Conservation (phyloP, 2,888 invertebrate species). For the Liodrosophila aerea region DNA sequence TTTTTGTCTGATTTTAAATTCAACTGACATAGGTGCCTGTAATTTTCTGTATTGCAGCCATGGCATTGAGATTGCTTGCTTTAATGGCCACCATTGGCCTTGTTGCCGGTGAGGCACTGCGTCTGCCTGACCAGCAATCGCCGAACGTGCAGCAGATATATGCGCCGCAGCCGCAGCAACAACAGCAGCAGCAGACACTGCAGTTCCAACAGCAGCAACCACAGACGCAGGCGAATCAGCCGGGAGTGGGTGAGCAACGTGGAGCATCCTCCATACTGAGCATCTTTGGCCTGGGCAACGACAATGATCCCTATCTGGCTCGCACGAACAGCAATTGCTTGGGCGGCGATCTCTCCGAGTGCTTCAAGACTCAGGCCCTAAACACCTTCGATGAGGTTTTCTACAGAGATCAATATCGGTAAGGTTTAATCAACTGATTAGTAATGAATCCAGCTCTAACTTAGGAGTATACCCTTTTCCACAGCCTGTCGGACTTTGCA, state of each 20-base stretch:
- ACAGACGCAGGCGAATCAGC: constrained; percentile 53
- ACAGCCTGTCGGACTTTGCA: constrained; percentile 87
- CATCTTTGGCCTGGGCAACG: constrained; percentile 90
- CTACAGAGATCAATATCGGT: constrained; percentile 85
- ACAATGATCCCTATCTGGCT: constrained; percentile 90
- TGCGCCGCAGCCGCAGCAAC: constrained; percentile 64
- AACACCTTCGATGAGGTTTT: constrained; percentile 91
- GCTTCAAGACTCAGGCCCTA: constrained; percentile 91
- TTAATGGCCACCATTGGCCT: constrained; percentile 83
- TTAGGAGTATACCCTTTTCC: background rate
- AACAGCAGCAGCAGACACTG: constrained; percentile 47
- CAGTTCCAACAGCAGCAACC: constrained; percentile 52
- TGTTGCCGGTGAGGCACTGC: constrained; percentile 84
- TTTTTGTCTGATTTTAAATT: constrained; percentile 16
- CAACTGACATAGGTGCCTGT: constrained; percentile 53
- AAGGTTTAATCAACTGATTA: constrained; percentile 29
- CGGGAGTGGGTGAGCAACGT: constrained; percentile 80
- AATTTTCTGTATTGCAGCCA: constrained; percentile 70
- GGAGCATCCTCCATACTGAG: constrained; percentile 88
- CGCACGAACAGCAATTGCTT: constrained; percentile 89
- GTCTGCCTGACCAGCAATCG: constrained; percentile 83
- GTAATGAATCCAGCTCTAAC: background rate
- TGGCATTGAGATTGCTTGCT: constrained; percentile 51
- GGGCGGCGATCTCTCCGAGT: constrained; percentile 91
- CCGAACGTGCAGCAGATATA: constrained; percentile 64